Evolutionary conservation across 2,797 vertebrate species (phyloP).

Genomic region (Strix occidentalis): DNA sequence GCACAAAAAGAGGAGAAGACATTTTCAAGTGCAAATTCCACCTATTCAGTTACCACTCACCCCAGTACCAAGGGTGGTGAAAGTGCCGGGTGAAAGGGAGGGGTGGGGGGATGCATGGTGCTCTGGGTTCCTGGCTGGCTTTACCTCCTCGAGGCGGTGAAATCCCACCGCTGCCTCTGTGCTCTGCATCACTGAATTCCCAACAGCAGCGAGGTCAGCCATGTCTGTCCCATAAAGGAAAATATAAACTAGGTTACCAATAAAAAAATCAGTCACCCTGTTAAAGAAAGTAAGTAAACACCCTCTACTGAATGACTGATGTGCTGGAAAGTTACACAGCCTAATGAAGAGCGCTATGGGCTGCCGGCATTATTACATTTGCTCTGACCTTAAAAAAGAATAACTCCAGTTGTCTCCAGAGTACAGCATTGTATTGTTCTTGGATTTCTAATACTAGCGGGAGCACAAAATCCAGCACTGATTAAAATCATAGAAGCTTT

Average conservation of each 20-base stretch:
- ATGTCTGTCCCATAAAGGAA: not conserved
- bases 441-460: constrained; percentile 39
- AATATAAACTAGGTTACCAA: not conserved
- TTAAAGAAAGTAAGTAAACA: constrained; percentile 11
- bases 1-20: not conserved
- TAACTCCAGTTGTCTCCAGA: constrained; percentile 8
- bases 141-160: not conserved
- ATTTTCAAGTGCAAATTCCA: not conserved
- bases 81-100: not conserved
- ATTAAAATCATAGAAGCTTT: constrained; percentile 45
- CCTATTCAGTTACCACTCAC: not conserved
- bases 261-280: not conserved
- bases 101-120: rapidly evolving
- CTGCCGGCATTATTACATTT: constrained; percentile 54
- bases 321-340: not conserved
- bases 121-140: not conserved
- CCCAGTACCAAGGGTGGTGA: not conserved
- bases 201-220: rapidly evolving
- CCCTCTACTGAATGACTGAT: not conserved
- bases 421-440: constrained; percentile 18
- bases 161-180: not conserved
- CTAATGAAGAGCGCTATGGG: constrained; percentile 44
- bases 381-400: constrained; percentile 53
- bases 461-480: not conserved
- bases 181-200: not conserved